Base-by-base conservation (phyloP, 2,888 invertebrate species). In the Dasypogon diadema region DNA sequence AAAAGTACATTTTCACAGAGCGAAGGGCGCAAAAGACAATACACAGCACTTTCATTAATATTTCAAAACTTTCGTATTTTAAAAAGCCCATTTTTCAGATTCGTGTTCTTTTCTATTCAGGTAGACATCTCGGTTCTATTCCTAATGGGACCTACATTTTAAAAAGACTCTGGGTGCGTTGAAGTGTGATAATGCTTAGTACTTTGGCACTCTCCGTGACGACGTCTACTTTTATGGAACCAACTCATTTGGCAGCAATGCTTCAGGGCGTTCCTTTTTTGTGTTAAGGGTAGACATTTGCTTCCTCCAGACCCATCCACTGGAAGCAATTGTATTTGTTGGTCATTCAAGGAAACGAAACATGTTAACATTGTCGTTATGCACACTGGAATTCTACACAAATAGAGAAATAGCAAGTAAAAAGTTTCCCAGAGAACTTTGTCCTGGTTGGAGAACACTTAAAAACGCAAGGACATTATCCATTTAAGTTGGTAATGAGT, bases 111-210 rank as follows among this genome's bases (percentile, higher is more conserved):
- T 42, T 12, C 42, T 12, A 42, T 42, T 12, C 42, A 42, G n/a
- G 42, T 42, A 42, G 42, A 42, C 42, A 12, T 42, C 42, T n/a
- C 42, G 8, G 12, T 42, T 42, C 42, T 6, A 12, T 12, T 42
- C 42, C 37, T 37, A 16, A 10, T 18, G 18, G 60, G 60, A 42
- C 18, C 37, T 37, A 37, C 18, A 16, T 60, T 60, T 37, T 60
- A 37, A 16, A 30, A 37, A 60, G 14, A 60, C 37, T 60, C 37
- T 12, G 37, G 24, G 37, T 34, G 60, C 60, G 60, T 60, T 60
- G 37, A 60, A 30, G 34, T 37, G 37, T 60, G 37, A 60, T 37
- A 60, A 42, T 42, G 42, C n/a, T 42, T 12, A 12, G 42, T 42
- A 42, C 42, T 42, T 42, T 42, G 34, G 34, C 34, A 30, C 34